A percentile compares a stretch with the other conserved stretches of the same genome.
These are phyloP conservation scores for Sebastes fasciatus DNA, from an alignment of 2,113 vertebrate genomes.

Conservation along the genomic window DNA sequence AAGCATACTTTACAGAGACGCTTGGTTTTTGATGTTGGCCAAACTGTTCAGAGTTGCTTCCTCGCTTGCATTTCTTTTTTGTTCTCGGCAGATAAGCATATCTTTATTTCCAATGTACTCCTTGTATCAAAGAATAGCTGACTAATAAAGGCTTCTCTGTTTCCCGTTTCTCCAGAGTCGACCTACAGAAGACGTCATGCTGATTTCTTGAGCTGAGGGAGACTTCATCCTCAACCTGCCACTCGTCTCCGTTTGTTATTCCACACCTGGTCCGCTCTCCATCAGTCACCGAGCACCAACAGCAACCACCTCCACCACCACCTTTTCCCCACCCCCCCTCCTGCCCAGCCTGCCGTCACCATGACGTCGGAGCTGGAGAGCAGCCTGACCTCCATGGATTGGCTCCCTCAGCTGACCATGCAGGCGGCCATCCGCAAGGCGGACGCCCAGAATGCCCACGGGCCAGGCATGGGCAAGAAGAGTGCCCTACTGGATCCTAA, in stretches of 20 bases:
- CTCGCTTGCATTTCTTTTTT: conserved; percentile 9
- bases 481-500: conserved; percentile 89
- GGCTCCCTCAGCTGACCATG: conserved; percentile 94
- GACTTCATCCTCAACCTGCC: conserved; percentile 47
- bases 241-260: conserved; percentile 51
- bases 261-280: conserved; percentile 43
- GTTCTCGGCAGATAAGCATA: conserved; percentile 20
- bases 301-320: conserved; percentile 46
- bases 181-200: conserved; percentile 63
- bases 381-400: conserved; percentile 95
- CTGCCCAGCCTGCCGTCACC: conserved; percentile 74
- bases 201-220: conserved; percentile 78
- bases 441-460: conserved; percentile 89
- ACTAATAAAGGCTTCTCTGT: conserved; percentile 47
- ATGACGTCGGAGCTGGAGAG: conserved; percentile 97
- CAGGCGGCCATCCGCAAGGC: conserved; percentile 93
- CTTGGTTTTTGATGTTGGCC: conserved; percentile 51
- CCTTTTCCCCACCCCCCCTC: conserved; percentile 61
- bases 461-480: conserved; percentile 91
- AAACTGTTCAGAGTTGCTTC: conserved; percentile 35
- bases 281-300: conserved; percentile 43
- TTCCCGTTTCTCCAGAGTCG: conserved; percentile 66
- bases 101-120: neutral
- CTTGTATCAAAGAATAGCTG: conserved; percentile 8
- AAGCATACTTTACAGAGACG: conserved; percentile 52